Conservation (phyloP, 2,113 vertebrate genomes). For the Lophura nycthemera region DNA sequence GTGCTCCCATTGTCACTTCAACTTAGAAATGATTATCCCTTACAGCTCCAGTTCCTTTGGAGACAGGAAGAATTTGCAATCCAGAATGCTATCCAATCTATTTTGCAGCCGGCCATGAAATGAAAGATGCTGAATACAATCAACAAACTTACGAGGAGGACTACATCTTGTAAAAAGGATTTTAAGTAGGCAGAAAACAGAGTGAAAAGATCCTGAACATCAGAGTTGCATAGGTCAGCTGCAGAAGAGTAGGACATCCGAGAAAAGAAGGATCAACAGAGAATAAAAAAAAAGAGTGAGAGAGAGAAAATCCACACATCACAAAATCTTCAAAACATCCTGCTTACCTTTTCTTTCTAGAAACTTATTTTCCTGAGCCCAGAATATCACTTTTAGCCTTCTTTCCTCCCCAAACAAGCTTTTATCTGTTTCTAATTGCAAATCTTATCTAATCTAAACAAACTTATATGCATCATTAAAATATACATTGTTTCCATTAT, state of each 20-base stretch:
- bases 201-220: not conserved
- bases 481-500: not conserved
- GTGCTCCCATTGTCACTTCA: not conserved
- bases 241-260: not conserved
- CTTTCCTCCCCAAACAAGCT: not conserved
- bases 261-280: not conserved
- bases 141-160: not conserved
- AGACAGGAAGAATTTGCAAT: not conserved
- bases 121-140: not conserved
- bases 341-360: not conserved
- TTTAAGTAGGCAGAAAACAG: not conserved
- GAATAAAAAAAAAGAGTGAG: not conserved
- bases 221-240: not conserved
- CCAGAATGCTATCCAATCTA: not conserved
- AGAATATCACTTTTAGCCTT: not conserved
- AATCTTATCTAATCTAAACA: not conserved
- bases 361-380: not conserved
- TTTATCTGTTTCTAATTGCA: not conserved
- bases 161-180: not conserved
- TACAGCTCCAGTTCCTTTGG: not conserved
- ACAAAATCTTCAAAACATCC: not conserved
- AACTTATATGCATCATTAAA: not conserved
- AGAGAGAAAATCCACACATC: not conserved
- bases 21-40: not conserved
- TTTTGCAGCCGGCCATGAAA: not conserved